Evolutionary conservation across 1,140 invertebrate species (phyloP).

Genomic region (Pantala flavescens): DNA sequence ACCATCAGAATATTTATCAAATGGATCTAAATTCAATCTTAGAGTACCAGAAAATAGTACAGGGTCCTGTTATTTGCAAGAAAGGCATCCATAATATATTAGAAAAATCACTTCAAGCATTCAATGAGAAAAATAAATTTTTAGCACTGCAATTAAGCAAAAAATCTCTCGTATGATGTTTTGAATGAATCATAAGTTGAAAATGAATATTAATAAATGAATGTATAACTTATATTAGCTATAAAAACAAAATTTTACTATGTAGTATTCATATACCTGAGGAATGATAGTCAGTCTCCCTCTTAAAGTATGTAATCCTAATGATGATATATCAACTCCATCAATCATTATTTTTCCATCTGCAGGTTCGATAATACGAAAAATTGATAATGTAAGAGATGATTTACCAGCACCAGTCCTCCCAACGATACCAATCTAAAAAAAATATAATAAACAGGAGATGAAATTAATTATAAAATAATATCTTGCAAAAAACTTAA

Average conservation of each 20-base stretch:
- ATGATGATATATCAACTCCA: slow-evolving; percentile 39
- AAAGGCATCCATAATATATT: too few relatives aligned
- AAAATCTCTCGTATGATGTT: too few relatives aligned
- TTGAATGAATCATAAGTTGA: too few relatives aligned
- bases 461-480: slow-evolving; percentile 9
- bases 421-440: slow-evolving; percentile 52
- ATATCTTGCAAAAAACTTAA: too few relatives aligned
- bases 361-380: slow-evolving; percentile 37
- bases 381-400: slow-evolving; percentile 43
- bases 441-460: slow-evolving; percentile 16
- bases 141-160: too few relatives aligned
- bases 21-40: slow-evolving; percentile 38
- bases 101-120: too few relatives aligned
- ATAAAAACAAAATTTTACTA: slow-evolving; percentile 66
- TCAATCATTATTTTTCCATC: slow-evolving; percentile 39
- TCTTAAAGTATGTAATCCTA: slow-evolving; percentile 83
- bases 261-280: slow-evolving; percentile 76
- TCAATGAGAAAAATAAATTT: too few relatives aligned
- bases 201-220: slow-evolving; percentile 73
- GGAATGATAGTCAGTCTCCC: slow-evolving; percentile 81
- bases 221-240: slow-evolving; percentile 58
- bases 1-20: slow-evolving; percentile 33
- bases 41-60: slow-evolving; percentile 36
- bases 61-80: slow-evolving; percentile 45
- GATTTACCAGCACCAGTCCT: slow-evolving; percentile 53